A percentile compares a stretch with the other conserved stretches of the same genome.
Conservation (phyloP, 2,797 vertebrate species). For the Arctocebus calabarensis region DNA sequence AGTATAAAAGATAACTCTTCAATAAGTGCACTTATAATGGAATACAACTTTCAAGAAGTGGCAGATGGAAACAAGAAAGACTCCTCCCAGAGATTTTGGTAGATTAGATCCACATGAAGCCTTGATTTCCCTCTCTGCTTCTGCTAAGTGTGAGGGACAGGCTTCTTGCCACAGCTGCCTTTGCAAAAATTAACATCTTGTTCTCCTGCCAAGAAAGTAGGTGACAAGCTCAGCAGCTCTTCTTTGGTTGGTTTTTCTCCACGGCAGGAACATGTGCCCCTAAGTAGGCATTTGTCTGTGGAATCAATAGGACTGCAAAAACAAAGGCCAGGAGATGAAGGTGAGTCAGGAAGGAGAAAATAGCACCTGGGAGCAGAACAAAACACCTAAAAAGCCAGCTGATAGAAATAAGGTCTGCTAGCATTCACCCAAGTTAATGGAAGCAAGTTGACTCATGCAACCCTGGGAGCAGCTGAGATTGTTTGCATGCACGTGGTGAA, state of each 20-base stretch:
- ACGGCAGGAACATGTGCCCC: neutral
- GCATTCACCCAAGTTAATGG: neutral
- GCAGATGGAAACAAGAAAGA: constrained; percentile 37
- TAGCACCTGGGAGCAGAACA: neutral
- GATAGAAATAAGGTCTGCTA: neutral
- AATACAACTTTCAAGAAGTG: constrained; percentile 7
- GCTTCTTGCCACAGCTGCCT: constrained; percentile 55
- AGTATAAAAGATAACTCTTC: constrained; percentile 15
- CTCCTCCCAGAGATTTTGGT: neutral
- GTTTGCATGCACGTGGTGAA: neutral
- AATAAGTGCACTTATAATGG: neutral
- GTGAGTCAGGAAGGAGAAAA: constrained; percentile 2
- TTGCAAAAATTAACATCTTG: constrained; percentile 66
- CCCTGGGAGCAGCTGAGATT: neutral
- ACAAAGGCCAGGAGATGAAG: neutral
- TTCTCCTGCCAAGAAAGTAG: constrained; percentile 65
- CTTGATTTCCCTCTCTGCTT: neutral
- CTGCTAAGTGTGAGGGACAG: constrained; percentile 45
- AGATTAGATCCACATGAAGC: constrained; percentile 50
- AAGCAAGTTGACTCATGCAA: constrained; percentile 4
- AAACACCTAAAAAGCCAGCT: neutral
- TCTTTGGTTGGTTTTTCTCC: constrained; percentile 49
- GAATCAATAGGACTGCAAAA: neutral
- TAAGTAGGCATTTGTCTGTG: constrained; percentile 3
- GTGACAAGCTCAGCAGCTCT: constrained; percentile 50